Evolutionary conservation across 2,113 vertebrate genomes (phyloP).

Genomic region (Ictalurus punctatus): DNA sequence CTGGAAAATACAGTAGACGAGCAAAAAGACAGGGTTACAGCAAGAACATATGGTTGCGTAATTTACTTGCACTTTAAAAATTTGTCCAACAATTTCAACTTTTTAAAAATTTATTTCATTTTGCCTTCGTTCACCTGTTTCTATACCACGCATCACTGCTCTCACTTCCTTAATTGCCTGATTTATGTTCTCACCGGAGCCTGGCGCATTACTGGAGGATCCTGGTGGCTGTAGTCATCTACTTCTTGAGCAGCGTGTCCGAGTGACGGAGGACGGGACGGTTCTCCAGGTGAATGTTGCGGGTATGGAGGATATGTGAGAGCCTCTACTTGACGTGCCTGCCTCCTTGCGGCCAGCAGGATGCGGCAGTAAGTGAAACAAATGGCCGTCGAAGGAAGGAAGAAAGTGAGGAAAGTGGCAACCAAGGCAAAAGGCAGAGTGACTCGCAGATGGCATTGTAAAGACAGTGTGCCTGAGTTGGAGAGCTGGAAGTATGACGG

Average conservation of each 20-base stretch:
- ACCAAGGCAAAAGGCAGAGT: slow-evolving; percentile 90
- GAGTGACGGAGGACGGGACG: slow-evolving; percentile 71
- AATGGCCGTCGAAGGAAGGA: slow-evolving; percentile 90
- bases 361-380: slow-evolving; percentile 97
- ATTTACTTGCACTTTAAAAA: not conserved
- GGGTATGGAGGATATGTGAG: slow-evolving; percentile 75
- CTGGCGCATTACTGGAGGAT: slow-evolving; percentile 62
- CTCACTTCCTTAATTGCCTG: not conserved
- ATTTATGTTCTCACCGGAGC: slow-evolving; percentile 63
- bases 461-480: slow-evolving; percentile 57
- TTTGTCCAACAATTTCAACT: not conserved
- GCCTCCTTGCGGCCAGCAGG: slow-evolving; percentile 84
- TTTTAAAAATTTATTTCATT: not conserved
- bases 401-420: slow-evolving; percentile 92
- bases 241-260: slow-evolving; percentile 60
- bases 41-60: not conserved
- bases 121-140: not conserved
- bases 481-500: slow-evolving; percentile 67
- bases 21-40: not conserved
- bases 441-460: slow-evolving; percentile 86
- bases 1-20: not conserved
- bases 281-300: slow-evolving; percentile 71
- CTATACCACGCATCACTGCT: not conserved
- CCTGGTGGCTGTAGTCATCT: slow-evolving; percentile 70
- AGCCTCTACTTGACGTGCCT: slow-evolving; percentile 88